Evolutionary conservation across 2,888 invertebrate species (phyloP), one percentile per base, ranked within the genome.

Genomic region (Drosophila cognata): DNA sequence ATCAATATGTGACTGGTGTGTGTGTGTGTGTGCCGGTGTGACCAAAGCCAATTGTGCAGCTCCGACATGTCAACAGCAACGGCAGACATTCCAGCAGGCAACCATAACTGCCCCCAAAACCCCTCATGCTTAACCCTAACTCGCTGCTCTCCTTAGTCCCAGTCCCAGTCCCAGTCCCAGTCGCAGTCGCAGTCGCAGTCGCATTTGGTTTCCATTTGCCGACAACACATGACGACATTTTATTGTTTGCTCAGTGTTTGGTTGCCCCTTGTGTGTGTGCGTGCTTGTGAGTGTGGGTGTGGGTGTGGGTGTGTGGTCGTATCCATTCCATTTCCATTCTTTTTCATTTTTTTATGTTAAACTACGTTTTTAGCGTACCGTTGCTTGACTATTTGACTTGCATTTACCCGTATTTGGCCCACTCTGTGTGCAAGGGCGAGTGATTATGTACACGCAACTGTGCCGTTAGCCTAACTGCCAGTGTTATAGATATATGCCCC

Each of bases 171-270:
- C 18, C 36, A 36, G 36, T 25, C 46, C 52, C 36, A 59, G 55
- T 79, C 78, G 66, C 77, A 79, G 21, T 21, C 53, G 36, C 36
- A 36, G 36, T 25, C 46, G 56, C 36, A 59, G 55, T 79, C 78
- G 71, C 77, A 79, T 69, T 79, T 69, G 60, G 77, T 81, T 79
- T 77, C 77, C 81, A 73, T 79, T 79, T 79, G 83, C 65, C 67
- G 77, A 77, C 89, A 56, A 56, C 71, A 68, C 68, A 87, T 87
- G 90, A 84, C 90, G 90, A 89, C 88, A 89, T 87, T 84, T 83
- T 74, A 75, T 79, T 88, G 84, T 88, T 86, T 85, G 77, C 88
- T 61, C 64, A 68, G 72, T 73, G 74, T 69, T 77, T 75, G 74
- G 79, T 64, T 71, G 66, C 67, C 59, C 41, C 50, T 36, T 70